A percentile compares a stretch with the other conserved stretches of the same genome.
These are phyloP conservation scores for Chromis chromis DNA, from an alignment of 2,797 vertebrate species.

Conservation along the genomic window DNA sequence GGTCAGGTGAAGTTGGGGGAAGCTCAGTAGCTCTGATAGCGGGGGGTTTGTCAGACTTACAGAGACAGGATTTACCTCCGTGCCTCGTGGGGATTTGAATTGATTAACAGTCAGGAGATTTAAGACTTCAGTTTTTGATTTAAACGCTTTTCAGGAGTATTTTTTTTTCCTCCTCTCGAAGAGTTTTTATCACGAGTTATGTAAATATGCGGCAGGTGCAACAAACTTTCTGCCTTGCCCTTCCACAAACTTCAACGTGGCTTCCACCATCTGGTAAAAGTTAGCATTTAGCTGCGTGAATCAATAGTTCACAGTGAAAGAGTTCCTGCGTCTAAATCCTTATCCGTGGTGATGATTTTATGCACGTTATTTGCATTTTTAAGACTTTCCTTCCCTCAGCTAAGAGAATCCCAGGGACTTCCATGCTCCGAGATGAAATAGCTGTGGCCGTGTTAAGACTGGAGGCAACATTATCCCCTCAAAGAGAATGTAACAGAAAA, in stretches of 20 bases:
- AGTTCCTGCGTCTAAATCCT: too few relatives aligned
- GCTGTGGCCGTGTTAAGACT: conserved; percentile 1
- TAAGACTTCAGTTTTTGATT: not conserved
- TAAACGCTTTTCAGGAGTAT: not conserved
- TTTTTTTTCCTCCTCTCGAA: not conserved
- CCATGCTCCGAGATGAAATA: conserved; percentile 18
- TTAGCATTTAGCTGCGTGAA: too few relatives aligned
- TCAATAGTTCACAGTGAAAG: too few relatives aligned
- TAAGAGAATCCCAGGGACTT: conserved; percentile 23
- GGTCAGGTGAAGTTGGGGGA: conserved; percentile 1
- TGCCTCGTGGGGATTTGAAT: conserved; percentile 18
- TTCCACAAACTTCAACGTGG: too few relatives aligned
- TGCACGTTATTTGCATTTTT: not conserved
- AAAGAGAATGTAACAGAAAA: conserved; percentile 39
- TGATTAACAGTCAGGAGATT: conserved; percentile 21
- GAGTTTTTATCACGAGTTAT: not conserved
- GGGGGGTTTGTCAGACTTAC: conserved; percentile 29
- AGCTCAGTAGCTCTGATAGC: conserved; percentile 20
- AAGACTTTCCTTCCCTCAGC: not conserved
- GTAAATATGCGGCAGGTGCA: not conserved
- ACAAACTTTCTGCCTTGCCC: too few relatives aligned
- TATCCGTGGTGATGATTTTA: too few relatives aligned
- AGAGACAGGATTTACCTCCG: conserved; percentile 17
- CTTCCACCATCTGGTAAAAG: too few relatives aligned
- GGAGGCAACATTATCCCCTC: conserved; percentile 23